Conservation (phyloP, 2,113 vertebrate species). For the Oophaga pumilio region DNA sequence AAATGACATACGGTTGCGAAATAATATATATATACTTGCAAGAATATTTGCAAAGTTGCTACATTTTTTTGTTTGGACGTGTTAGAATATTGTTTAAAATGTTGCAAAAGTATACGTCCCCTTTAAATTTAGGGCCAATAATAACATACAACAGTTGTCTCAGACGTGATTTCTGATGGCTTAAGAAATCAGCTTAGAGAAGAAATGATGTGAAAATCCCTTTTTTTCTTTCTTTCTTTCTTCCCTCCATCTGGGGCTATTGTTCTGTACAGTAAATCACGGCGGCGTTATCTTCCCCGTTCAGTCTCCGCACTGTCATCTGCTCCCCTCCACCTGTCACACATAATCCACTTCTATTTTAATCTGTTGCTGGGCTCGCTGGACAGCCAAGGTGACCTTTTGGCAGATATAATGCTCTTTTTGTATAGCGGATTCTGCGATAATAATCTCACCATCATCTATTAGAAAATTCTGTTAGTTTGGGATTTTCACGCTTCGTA, state of each 20-base stretch:
- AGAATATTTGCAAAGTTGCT: neutral
- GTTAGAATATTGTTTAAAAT: neutral
- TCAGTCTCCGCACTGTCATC: slow-evolving; percentile 35
- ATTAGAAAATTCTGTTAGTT: slow-evolving; percentile 37
- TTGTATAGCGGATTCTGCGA: neutral
- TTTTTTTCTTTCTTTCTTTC: neutral
- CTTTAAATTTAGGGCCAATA: neutral
- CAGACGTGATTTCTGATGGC: neutral
- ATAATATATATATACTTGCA: no score
- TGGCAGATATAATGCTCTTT: neutral
- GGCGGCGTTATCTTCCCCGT: slow-evolving; percentile 27
- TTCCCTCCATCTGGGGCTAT: neutral
- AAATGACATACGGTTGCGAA: no score
- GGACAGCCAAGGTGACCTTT: slow-evolving; percentile 52
- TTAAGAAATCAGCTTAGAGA: neutral
- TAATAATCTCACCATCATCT: neutral
- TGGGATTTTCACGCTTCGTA: slow-evolving; percentile 12
- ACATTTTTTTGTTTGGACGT: neutral
- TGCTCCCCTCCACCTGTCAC: slow-evolving; percentile 41
- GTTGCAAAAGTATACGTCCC: neutral
- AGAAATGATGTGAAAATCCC: neutral
- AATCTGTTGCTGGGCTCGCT: slow-evolving; percentile 23
- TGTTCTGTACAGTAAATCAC: slow-evolving; percentile 24
- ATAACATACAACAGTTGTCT: neutral
- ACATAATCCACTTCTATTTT: slow-evolving; percentile 53